Evolutionary conservation across 2,888 invertebrate species (phyloP).

Genomic region (Tipula confusa): DNA sequence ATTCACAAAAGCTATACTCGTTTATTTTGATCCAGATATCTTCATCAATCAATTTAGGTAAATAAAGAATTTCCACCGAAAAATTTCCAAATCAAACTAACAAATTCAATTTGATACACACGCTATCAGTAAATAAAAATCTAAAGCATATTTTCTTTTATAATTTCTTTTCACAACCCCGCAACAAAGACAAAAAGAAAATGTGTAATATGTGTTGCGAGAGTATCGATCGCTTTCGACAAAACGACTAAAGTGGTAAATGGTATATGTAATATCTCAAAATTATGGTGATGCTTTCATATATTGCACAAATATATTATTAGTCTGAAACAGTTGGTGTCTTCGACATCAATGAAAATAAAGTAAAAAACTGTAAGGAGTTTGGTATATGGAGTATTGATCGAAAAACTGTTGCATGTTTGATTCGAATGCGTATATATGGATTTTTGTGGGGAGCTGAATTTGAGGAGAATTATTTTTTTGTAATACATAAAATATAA

Average conservation of each 20-base stretch:
- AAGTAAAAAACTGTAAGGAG: neutral
- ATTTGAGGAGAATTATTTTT: neutral
- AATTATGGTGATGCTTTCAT: neutral
- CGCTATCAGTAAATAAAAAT: neutral
- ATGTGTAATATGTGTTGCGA: neutral
- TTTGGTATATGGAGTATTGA: neutral
- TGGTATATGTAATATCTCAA: neutral
- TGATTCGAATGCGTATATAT: conserved; percentile 3
- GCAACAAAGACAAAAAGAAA: neutral
- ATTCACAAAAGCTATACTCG: neutral
- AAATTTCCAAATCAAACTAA: neutral
- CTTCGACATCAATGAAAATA: neutral
- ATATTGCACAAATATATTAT: neutral
- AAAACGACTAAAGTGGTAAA: neutral
- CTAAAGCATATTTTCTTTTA: neutral
- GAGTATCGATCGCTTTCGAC: neutral
- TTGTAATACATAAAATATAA: neutral
- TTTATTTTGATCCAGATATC: neutral
- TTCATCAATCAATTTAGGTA: neutral
- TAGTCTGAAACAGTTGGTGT: conserved; percentile 4
- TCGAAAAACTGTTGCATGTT: conserved; percentile 17
- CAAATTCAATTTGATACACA: neutral
- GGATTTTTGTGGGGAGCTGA: neutral
- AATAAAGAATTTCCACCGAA: neutral
- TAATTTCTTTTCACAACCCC: neutral